Evolutionary conservation across 1,140 invertebrate species (phyloP), one percentile per base, ranked within the genome.

Genomic region (Conopomorpha cramerella): DNA sequence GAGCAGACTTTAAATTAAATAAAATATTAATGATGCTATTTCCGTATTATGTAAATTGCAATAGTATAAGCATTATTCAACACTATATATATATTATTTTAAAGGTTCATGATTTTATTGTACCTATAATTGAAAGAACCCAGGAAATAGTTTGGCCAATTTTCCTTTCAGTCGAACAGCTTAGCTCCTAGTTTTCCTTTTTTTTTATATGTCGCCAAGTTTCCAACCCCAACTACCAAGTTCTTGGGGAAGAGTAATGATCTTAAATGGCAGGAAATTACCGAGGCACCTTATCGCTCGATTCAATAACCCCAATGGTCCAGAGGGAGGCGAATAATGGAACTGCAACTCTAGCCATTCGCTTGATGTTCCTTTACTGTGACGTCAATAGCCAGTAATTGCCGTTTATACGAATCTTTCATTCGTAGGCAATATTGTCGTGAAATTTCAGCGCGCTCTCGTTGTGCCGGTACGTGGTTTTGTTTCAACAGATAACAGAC

Each of bases 201-300:
- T n/a, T 11, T 7, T n/a, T n/a, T n/a, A n/a, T n/a, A n/a, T n/a
- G n/a, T n/a, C n/a, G n/a, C n/a, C n/a, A n/a, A n/a, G n/a, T 30
- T 30, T 30, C 28, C 12, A 6, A 6, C 56, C 54, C 58, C 48
- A 55, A 54, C 55, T 49, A 27, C 55, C 50, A 42, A 57, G 65
- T 65, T 71, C 58, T 65, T 52, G 52, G 53, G 50, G 46, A 59
- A 62, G 61, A 67, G 61, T 63, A 70, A 74, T 72, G 70, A 52
- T 62, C 50, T 56, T 59, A 70, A 74, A 74, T 74, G 65, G 59
- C 56, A 64, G 65, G 67, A 74, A 74, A 74, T 74, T 68, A 74
- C 67, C 41, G 55, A 49, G 55, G 48, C 53, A 63, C 64, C 70
- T 74, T 74, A 74, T 71, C 64, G 59, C 62, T 37, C 51, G 49